Evolutionary conservation across 1,140 invertebrate species (phyloP).

Genomic region (Drosophila nikananu): DNA sequence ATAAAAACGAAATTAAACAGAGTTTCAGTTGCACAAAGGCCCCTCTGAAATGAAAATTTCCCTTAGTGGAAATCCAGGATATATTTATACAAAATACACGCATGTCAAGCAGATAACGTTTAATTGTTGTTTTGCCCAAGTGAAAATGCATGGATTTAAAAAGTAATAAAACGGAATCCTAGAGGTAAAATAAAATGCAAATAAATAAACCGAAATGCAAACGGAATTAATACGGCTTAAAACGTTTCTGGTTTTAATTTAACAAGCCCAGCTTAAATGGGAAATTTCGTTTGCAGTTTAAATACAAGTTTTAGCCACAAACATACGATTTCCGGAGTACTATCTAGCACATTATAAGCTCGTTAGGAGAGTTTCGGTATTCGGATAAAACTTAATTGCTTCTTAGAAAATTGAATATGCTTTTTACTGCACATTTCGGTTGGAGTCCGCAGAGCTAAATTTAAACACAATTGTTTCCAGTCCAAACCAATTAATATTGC

Average conservation of each 20-base stretch:
- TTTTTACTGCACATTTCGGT: neutral
- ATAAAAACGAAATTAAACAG: neutral
- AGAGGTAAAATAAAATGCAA: constrained; percentile 17
- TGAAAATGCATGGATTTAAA: constrained; percentile 13
- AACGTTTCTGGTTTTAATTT: neutral
- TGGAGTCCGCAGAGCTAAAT: neutral
- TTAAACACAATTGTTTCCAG: constrained; percentile 29
- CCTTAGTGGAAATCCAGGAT: neutral
- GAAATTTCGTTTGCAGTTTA: neutral
- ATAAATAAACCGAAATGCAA: constrained; percentile 7
- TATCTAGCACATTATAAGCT: neutral
- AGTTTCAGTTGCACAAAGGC: constrained; percentile 7
- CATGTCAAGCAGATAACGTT: constrained; percentile 11
- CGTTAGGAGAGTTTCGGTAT: neutral
- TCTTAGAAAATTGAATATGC: neutral
- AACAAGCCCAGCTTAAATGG: neutral
- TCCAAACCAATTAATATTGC: constrained; percentile 61
- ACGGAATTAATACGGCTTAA: neutral
- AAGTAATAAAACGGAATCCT: neutral
- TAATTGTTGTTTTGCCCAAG: constrained; percentile 9
- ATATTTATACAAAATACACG: neutral
- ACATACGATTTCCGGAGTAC: neutral
- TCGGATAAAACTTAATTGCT: neutral
- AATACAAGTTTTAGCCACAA: neutral
- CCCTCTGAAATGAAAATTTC: neutral